These are phyloP conservation scores for Coilia nasus DNA, from an alignment of 2,797 vertebrate genomes.

Conservation along the genomic window DNA sequence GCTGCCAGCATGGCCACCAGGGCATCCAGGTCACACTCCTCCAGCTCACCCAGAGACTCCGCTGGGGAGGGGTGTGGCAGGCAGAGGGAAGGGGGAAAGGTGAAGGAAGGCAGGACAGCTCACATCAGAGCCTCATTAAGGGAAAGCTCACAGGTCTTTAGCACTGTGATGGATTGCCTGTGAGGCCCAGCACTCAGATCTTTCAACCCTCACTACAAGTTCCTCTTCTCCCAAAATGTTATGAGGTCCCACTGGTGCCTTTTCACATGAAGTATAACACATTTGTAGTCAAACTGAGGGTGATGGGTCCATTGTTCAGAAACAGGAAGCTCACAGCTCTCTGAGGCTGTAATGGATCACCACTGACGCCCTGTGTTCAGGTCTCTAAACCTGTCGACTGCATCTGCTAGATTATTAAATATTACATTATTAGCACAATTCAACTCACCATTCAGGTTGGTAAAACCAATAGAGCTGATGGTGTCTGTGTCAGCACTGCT, in stretches of 20 bases:
- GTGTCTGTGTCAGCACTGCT: neutral
- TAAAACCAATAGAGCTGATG: neutral
- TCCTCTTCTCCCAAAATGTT: no score
- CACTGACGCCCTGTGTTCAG: neutral
- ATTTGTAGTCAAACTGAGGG: no score
- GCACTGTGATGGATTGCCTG: neutral
- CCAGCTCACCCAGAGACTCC: constrained; percentile 85
- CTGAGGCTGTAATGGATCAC: neutral
- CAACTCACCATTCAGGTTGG: constrained; percentile 15
- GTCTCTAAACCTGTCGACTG: neutral
- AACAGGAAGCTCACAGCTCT: neutral
- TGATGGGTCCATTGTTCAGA: no score
- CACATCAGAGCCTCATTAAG: neutral
- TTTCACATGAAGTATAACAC: no score
- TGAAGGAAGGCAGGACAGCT: neutral
- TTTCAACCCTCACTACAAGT: neutral
- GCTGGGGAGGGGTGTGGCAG: neutral
- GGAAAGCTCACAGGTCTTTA: neutral
- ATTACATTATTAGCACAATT: neutral
- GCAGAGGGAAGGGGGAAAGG: neutral
- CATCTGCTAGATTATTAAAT: neutral
- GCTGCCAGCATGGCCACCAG: constrained; percentile 81
- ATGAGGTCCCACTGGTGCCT: no score
- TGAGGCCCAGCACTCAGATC: neutral
- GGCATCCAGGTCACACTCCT: constrained; percentile 86